Percentiles rank a stretch among this genome's conserved stretches.
phyloP scores from a whole-genome alignment of 2,113 vertebrate species.

The Mirounga angustirostris region DNA sequence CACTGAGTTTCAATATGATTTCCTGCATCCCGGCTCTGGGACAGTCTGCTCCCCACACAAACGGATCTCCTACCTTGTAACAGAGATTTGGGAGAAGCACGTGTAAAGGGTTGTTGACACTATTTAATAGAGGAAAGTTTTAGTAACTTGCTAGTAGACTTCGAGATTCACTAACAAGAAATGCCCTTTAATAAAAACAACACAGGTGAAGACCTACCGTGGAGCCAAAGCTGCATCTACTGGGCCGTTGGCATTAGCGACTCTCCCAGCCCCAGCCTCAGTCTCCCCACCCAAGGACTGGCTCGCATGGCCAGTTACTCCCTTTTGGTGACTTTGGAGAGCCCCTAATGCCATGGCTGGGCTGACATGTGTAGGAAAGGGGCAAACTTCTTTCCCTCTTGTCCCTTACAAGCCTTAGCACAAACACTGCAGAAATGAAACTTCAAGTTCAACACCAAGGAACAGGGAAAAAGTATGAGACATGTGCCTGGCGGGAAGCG shows the following conservation, averaged over 20 bases:
- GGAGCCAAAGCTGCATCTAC: too few relatives aligned
- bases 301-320: too few relatives aligned
- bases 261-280: not conserved
- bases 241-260: accelerated
- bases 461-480: not conserved
- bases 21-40: not conserved
- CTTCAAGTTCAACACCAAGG: not conserved
- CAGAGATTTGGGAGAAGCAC: not conserved
- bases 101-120: accelerated
- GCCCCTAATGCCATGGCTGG: accelerated
- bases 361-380: accelerated
- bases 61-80: not conserved
- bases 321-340: too few relatives aligned
- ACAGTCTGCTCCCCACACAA: not conserved
- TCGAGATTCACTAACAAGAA: not conserved
- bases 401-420: accelerated
- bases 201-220: too few relatives aligned
- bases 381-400: accelerated
- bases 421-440: not conserved
- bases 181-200: not conserved
- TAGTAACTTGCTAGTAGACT: not conserved
- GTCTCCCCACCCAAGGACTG: too few relatives aligned
- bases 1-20: not conserved
- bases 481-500: accelerated
- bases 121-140: not conserved